Evolutionary conservation across 2,797 vertebrate species (phyloP), one percentile per base, ranked within the genome.

Genomic region (Steatocranus sp.): DNA sequence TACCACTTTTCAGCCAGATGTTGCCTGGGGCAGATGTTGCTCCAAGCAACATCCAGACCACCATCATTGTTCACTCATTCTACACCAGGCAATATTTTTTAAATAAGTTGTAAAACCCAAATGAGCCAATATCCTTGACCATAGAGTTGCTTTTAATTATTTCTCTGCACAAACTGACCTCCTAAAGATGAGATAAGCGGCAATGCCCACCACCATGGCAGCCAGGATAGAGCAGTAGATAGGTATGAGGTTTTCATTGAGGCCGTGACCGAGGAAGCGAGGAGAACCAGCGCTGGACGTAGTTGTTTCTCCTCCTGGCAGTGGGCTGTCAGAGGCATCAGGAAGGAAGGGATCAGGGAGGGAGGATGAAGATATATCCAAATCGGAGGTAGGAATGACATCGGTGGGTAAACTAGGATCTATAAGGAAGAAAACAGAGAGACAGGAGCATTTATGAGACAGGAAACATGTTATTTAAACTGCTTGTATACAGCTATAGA

Each of bases 151-250:
- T 86, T 79, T 81, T 77, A 41, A 36, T 53, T 15, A 0, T 25
- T 79, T 6, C 17, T 68, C 63, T 61, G 79, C 6, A 3, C 50
- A 32, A 11, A 75, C 95, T 96, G 87, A 99, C 98, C 98, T 97
- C 93, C 98, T 99, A 90, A 99, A 99, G 66, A 97, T 96, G 0
- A 99, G 97, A 92, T 98, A 99, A 10, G 98, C 98, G 90, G 98
- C 96, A 2, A 99, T 92, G 81, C 98, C 98, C 84, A 98, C 97
- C 49, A 99, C 97, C 88, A 98, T 97, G 0, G 98, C 98, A 0
- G 98, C 98, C 94, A 99, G 95, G 96, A 99, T 98, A 89, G 98
- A 99, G 95, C 98, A 99, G 90, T 98, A 99, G 90, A 99, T 97
- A 0, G 98, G 98, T 91, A 99, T 99, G 93, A 99, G 97, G 95